Base-by-base conservation (phyloP, 2,888 invertebrate genomes). In the Leptura quadrifasciata region DNA sequence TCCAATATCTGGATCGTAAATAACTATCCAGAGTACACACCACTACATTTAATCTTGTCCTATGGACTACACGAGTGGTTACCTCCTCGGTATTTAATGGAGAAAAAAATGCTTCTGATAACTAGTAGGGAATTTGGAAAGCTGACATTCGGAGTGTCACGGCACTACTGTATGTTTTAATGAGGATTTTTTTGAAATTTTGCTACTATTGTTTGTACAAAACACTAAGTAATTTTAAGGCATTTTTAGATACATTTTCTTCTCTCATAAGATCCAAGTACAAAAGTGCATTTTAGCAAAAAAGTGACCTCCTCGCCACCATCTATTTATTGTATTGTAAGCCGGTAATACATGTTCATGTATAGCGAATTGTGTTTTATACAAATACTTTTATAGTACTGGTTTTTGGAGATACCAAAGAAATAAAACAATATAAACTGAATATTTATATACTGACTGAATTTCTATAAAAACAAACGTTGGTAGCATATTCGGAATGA, bases 341-440 rank as follows among this genome's bases (percentile, higher is more conserved):
- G 39, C 65, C 65, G 58, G 64, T 68, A 77, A 79, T 73, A 77
- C 61, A 76, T 74, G 75, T 76, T 75, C 75, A 72, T 58, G 71
- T 58, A 71, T 57, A 21, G 57, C 72, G 54, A 75, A 67, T 68
- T 73, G 74, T 75, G 65, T 78, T 79, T 76, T 77, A 79, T 79
- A 79, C 73, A 77, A 74, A 75, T 61, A 76, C 71, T 79, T 79
- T 77, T 74, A 79, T 77, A 77, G 71, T 72, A 64, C 74, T 77
- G 76, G 77, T 75, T 77, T 79, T 79, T 77, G 74, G 76, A 71
- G 67, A 79, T 77, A 69, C 79, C 79, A 79, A 79, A 79, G 79
- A 79, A 77, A 77, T 75, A 70, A 61, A 77, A 72, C 77, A 70
- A 70, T 70, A 60, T 35, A 57, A 63, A 69, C 73, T 76, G 64